Evolutionary conservation across 1,140 invertebrate genomes (phyloP).

Genomic region (Apis laboriosa): DNA sequence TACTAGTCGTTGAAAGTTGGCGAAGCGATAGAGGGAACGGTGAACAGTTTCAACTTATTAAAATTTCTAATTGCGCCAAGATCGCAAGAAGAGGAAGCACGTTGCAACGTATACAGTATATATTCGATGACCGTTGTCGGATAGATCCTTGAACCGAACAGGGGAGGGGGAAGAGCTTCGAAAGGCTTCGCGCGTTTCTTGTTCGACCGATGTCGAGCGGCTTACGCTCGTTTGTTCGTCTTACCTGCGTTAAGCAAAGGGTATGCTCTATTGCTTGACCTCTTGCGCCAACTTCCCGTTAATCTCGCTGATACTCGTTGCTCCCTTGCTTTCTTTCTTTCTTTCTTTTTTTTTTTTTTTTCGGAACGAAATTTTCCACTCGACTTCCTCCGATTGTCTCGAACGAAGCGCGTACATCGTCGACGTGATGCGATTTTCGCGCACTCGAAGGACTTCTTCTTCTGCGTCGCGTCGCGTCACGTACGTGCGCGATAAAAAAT

Average conservation of each 20-base stretch:
- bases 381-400: neutral
- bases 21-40: neutral
- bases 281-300: neutral
- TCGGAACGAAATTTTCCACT: slow-evolving; percentile 1
- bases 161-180: slow-evolving; percentile 5
- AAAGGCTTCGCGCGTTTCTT: slow-evolving; percentile 47
- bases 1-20: neutral
- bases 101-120: too few relatives aligned
- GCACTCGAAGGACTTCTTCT: too few relatives aligned
- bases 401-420: neutral
- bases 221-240: slow-evolving; percentile 31
- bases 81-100: neutral
- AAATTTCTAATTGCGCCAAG: neutral
- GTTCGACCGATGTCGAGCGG: slow-evolving; percentile 11
- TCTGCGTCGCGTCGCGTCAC: too few relatives aligned
- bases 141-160: slow-evolving; percentile 42
- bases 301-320: too few relatives aligned
- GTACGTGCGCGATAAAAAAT: too few relatives aligned
- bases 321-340: neutral
- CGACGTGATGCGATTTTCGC: too few relatives aligned
- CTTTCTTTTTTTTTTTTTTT: too few relatives aligned
- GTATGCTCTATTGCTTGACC: slow-evolving; percentile 19
- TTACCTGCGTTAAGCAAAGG: slow-evolving; percentile 18
- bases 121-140: neutral
- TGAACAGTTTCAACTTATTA: neutral